Base-by-base conservation (phyloP, 1,140 invertebrate species). In the Zaprionus gabonicus region DNA sequence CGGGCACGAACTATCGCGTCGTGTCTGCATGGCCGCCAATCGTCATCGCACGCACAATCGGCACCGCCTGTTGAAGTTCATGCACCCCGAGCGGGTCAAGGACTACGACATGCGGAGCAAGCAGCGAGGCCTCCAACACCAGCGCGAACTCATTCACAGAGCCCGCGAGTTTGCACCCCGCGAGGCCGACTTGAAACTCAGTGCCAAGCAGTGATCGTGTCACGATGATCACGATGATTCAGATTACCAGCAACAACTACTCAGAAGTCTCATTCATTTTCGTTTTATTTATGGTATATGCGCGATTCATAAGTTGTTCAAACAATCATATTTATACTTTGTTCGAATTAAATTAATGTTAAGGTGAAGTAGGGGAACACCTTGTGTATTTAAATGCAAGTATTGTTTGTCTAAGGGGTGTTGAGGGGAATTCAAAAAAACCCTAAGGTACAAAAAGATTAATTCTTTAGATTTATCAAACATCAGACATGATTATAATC, bases 1-100 rank as follows among this genome's bases (percentile, higher is more conserved):
- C 13, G 70, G 78, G 0, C 78, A 80, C 28, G 75, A 80, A 27
- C 36, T 80, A 12, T 65, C 75, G 10, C 69, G 75, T 28, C 65
- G 49, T 25, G 66, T 80, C 49, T 57, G 59, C 46, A 27, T 62
- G 64, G 70, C 75, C 3, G 41, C 65, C 60, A 69, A 56, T 46
- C 53, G 65, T 0, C 36, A 51, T 12, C 17, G 56, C 7, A 17
- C 49, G 6, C 68, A 31, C 7, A 38, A 38, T 15, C 60, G 64
- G 0, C 60, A 71, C 25, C 60, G 65, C 7, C 20, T 66, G 1
- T n/a, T 67, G 1, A 75, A 59, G 51, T 51, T 67, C 13, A 44
- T 76, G 77, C 25, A 63, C 0, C 63, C 63, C 27, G 77, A 79
- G 3, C 73, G 68, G 4, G 17, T 76, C 15, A 62, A 67, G 51